These are phyloP conservation scores for Prunella himalayana DNA, from an alignment of 2,113 vertebrate genomes.

Conservation along the genomic window DNA sequence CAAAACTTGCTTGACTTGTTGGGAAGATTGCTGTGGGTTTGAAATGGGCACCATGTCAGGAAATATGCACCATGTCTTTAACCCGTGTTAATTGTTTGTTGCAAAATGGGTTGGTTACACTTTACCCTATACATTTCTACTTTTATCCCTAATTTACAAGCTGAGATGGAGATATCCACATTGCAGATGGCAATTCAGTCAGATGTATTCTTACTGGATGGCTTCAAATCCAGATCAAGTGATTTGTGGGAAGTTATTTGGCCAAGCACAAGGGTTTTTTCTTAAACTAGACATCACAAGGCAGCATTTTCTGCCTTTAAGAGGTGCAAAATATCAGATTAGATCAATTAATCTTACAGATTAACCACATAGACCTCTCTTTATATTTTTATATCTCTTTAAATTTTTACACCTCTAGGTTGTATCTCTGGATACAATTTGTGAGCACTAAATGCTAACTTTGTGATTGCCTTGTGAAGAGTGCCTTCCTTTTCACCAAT, in stretches of 20 bases:
- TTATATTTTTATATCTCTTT: background rate
- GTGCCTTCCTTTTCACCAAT: background rate
- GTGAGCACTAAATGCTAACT: background rate
- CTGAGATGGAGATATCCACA: background rate
- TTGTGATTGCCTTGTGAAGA: background rate
- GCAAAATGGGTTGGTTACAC: background rate
- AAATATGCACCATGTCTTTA: background rate
- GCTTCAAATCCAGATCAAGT: background rate
- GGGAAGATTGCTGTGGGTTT: background rate
- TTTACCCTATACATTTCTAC: background rate
- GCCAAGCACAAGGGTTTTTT: background rate
- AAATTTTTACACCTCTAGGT: too few relatives aligned
- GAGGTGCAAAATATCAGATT: background rate
- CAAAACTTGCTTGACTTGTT: background rate
- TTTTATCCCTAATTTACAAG: background rate
- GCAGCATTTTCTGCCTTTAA: background rate
- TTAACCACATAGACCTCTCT: background rate
- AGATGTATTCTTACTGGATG: background rate
- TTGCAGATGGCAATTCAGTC: background rate
- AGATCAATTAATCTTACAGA: background rate
- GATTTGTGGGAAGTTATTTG: background rate
- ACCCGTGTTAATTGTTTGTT: accelerated
- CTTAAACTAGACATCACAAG: background rate
- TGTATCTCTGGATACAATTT: background rate
- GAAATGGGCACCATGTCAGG: background rate